These are phyloP conservation scores for Tiliacea citrago DNA, from an alignment of 2,888 invertebrate species.

Conservation along the genomic window DNA sequence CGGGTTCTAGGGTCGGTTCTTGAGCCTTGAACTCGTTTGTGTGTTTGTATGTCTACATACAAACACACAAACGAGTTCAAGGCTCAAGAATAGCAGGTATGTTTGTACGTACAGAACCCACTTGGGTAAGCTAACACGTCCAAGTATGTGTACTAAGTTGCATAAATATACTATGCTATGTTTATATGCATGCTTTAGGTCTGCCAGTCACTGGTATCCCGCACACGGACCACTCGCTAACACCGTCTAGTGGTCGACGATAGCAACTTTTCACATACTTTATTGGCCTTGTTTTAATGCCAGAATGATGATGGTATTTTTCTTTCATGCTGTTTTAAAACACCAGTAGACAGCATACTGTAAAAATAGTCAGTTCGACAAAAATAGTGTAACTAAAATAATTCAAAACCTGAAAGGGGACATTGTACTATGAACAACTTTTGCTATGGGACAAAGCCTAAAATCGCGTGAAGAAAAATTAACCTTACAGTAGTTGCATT, in stretches of 20 bases:
- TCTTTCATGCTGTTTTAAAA: background rate
- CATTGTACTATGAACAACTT: too few species aligned
- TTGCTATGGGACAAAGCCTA: too few species aligned
- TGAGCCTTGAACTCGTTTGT: too few species aligned
- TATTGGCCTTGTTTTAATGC: background rate
- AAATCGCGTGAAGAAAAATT: too few species aligned
- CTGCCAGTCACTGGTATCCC: background rate
- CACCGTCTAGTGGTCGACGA: background rate
- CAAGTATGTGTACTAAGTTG: conserved; percentile 36
- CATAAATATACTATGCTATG: conserved; percentile 25
- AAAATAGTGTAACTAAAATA: too few species aligned
- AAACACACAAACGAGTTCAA: conserved; percentile 13
- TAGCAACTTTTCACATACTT: background rate
- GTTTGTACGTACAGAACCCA: conserved; percentile 18
- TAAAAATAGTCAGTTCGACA: too few species aligned
- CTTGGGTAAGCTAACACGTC: conserved; percentile 44
- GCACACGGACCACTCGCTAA: conserved; percentile 14
- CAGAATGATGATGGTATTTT: background rate
- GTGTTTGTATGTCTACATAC: too few species aligned
- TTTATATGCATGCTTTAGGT: background rate
- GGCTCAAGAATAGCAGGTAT: conserved; percentile 10
- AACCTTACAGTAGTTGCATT: too few species aligned
- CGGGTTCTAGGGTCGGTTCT: too few species aligned
- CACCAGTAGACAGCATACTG: background rate
- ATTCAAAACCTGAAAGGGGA: too few species aligned